Evolutionary conservation across 2,113 vertebrate genomes (phyloP).

Genomic region (Nycticebus coucang): DNA sequence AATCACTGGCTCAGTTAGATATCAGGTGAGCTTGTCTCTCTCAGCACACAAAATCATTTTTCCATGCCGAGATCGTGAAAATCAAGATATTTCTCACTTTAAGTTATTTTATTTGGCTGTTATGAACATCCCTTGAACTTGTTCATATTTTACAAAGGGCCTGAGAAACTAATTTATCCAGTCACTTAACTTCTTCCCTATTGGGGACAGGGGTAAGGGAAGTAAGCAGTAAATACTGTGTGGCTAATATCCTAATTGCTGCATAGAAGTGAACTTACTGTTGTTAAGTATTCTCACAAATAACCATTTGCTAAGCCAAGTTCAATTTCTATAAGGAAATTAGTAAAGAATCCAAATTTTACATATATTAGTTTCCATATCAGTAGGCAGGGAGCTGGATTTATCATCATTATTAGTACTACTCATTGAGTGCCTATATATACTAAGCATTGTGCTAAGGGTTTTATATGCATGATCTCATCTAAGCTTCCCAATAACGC

Average conservation of each 20-base stretch:
- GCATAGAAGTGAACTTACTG: slow-evolving; percentile 30
- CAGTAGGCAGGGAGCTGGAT: slow-evolving; percentile 5
- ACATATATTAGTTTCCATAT: slow-evolving; percentile 46
- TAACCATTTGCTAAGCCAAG: slow-evolving; percentile 21
- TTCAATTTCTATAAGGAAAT: slow-evolving; percentile 43
- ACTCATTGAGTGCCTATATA: slow-evolving; percentile 17
- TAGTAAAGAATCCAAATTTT: slow-evolving; percentile 38
- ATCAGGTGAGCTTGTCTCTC: background rate
- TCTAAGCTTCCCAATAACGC: slow-evolving; percentile 45
- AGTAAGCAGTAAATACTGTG: background rate
- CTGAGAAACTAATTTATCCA: slow-evolving; percentile 12
- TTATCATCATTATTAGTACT: slow-evolving; percentile 28
- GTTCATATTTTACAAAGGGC: slow-evolving; percentile 42
- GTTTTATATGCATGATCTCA: background rate
- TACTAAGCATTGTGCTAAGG: slow-evolving; percentile 16
- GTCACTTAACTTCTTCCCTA: slow-evolving; percentile 28
- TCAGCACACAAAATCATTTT: slow-evolving; percentile 3
- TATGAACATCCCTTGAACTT: slow-evolving; percentile 15
- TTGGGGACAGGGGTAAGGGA: background rate
- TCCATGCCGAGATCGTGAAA: slow-evolving; percentile 26
- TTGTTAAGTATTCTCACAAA: slow-evolving; percentile 51
- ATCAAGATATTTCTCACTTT: slow-evolving; percentile 21
- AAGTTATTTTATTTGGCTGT: slow-evolving; percentile 39
- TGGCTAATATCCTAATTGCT: slow-evolving; percentile 32
- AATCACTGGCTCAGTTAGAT: background rate